Evolutionary conservation across 2,888 invertebrate species (phyloP).

Genomic region (Hololepta plana): DNA sequence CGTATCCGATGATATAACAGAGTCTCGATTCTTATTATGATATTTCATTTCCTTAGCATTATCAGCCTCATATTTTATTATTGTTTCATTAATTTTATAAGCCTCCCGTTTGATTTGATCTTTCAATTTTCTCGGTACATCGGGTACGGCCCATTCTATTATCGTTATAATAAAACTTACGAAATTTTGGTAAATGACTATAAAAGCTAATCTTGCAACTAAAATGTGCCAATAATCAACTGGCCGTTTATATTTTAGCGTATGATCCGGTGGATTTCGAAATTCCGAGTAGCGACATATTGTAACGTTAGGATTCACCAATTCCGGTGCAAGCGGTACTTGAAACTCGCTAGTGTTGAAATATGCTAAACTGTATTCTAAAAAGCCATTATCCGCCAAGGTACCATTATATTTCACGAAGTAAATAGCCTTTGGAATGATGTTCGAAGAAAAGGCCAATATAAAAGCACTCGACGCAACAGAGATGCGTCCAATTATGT

Average conservation of each 20-base stretch:
- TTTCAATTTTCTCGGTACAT: slow-evolving; percentile 48
- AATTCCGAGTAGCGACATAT: slow-evolving; percentile 50
- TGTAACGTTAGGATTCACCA: slow-evolving; percentile 16
- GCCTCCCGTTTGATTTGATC: slow-evolving; percentile 55
- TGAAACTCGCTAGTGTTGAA: slow-evolving; percentile 46
- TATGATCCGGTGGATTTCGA: slow-evolving; percentile 36
- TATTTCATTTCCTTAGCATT: slow-evolving; percentile 24
- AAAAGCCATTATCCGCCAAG: slow-evolving; percentile 38
- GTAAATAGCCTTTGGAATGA: slow-evolving; percentile 64
- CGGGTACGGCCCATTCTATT: slow-evolving; percentile 62
- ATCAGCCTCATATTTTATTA: slow-evolving; percentile 49
- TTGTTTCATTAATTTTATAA: slow-evolving; percentile 52
- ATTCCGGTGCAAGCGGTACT: slow-evolving; percentile 19
- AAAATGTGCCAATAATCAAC: slow-evolving; percentile 56
- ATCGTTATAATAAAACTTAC: slow-evolving; percentile 52
- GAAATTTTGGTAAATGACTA: slow-evolving; percentile 64
- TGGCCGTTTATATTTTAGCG: slow-evolving; percentile 38
- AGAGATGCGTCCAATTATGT: slow-evolving; percentile 53
- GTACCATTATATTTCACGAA: slow-evolving; percentile 31
- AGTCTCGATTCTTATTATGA: no score
- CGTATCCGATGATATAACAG: no score
- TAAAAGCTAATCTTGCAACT: slow-evolving; percentile 53
- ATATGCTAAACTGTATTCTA: slow-evolving; percentile 48
- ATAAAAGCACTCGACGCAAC: slow-evolving; percentile 58
- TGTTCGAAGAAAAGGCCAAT: slow-evolving; percentile 71